phyloP scores from a whole-genome alignment of 2,113 vertebrate genomes.

The Labeo rohita region DNA sequence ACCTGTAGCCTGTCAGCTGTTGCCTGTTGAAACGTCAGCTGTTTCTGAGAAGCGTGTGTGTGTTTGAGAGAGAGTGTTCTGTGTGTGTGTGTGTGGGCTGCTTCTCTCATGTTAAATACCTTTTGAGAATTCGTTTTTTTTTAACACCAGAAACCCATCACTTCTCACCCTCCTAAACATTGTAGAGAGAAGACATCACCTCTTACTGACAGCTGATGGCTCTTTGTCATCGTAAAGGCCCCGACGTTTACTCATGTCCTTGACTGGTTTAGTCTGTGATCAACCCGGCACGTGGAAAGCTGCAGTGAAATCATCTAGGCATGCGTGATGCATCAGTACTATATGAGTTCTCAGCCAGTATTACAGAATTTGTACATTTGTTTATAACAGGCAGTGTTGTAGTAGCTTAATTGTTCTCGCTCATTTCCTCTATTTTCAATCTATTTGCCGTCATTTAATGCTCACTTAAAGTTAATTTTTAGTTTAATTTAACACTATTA shows the following conservation, averaged over 20 bases:
- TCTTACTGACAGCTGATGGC: constrained; percentile 5
- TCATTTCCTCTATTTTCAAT: not conserved
- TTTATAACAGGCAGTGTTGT: not conserved
- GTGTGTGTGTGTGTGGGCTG: constrained; percentile 57
- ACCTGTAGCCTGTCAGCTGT: constrained; percentile 83
- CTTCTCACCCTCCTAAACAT: constrained; percentile 15
- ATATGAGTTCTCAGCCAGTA: not conserved
- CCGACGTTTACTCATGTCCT: constrained; percentile 10
- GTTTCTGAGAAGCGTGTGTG: constrained; percentile 73
- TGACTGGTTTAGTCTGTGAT: constrained; percentile 22
- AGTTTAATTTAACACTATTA: not conserved
- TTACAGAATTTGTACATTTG: not conserved
- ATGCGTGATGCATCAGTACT: not conserved
- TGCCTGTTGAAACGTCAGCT: constrained; percentile 82
- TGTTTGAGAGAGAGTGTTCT: constrained; percentile 48
- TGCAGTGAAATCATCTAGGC: not conserved
- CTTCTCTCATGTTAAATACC: constrained; percentile 62
- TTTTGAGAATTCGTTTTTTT: constrained; percentile 60
- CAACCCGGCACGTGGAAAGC: not conserved
- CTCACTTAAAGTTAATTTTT: not conserved
- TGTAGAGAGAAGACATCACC: constrained; percentile 3
- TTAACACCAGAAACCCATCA: constrained; percentile 48
- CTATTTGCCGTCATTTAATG: not conserved
- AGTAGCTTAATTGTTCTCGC: not conserved
- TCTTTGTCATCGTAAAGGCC: not conserved